These are phyloP conservation scores for Microchrysa polita DNA, from an alignment of 2,888 invertebrate species.

Conservation along the genomic window DNA sequence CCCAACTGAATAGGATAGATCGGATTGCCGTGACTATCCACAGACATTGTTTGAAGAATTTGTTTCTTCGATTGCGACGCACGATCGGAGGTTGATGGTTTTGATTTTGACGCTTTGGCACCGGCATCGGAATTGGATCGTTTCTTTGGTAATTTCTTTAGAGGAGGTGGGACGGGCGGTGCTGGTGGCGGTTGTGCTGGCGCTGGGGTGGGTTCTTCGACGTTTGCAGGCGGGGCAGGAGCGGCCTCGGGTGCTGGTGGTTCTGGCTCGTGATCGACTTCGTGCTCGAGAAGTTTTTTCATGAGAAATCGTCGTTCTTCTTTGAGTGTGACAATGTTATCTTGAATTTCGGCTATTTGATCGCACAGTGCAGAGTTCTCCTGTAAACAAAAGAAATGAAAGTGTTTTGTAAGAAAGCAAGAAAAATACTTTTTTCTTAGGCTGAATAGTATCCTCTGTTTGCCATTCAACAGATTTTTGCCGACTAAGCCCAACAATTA, in stretches of 20 bases:
- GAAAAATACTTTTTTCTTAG: no score
- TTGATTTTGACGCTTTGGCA: slow-evolving; percentile 14
- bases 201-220: slow-evolving; percentile 40
- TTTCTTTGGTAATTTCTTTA: slow-evolving; percentile 58
- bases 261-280: slow-evolving; percentile 67
- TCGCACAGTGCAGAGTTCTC: slow-evolving; percentile 89
- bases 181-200: slow-evolving; percentile 26
- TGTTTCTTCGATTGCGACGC: slow-evolving; percentile 47
- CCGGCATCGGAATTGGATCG: slow-evolving; percentile 53
- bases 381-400: slow-evolving; percentile 61
- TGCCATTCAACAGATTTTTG: no score
- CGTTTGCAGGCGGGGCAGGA: slow-evolving; percentile 32
- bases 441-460: no score
- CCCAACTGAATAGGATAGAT: slow-evolving; percentile 78
- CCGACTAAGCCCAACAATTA: no score
- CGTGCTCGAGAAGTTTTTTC: slow-evolving; percentile 77
- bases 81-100: slow-evolving; percentile 48
- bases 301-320: slow-evolving; percentile 85
- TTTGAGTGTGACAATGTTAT: slow-evolving; percentile 79
- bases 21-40: slow-evolving; percentile 74
- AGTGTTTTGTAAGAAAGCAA: slow-evolving; percentile 19
- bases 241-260: no score
- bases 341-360: slow-evolving; percentile 86
- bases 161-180: slow-evolving; percentile 50
- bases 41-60: slow-evolving; percentile 58